Percentiles rank a stretch among this genome's conserved stretches.
Conservation (phyloP, 2,797 vertebrate species). For the Mallotus villosus region DNA sequence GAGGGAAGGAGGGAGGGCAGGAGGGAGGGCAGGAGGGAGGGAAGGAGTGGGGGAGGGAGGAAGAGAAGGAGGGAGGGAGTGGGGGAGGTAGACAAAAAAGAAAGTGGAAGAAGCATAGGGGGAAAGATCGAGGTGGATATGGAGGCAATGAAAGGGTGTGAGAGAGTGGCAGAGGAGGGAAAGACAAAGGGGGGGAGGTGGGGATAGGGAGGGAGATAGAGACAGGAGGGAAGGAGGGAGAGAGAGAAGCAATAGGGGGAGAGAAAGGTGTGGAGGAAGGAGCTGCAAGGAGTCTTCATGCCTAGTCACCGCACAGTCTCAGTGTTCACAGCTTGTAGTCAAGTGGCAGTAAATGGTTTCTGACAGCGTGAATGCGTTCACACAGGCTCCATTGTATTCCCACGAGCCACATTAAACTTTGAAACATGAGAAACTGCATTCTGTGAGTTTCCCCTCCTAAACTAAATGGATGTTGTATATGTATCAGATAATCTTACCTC, state of each 20-base stretch:
- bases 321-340: too few relatives aligned
- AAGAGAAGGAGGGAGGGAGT: not conserved
- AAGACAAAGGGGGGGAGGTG: not conserved
- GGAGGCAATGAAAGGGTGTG: not conserved
- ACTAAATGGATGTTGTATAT: too few relatives aligned
- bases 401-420: too few relatives aligned
- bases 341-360: too few relatives aligned
- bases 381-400: too few relatives aligned
- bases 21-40: too few relatives aligned
- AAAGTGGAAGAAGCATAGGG: not conserved
- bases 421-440: too few relatives aligned
- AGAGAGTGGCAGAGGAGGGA: not conserved
- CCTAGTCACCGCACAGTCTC: too few relatives aligned
- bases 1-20: not conserved
- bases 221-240: too few relatives aligned
- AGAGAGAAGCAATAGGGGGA: not conserved
- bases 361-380: too few relatives aligned
- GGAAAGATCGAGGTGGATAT: not conserved
- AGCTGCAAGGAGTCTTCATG: not conserved
- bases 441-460: too few relatives aligned
- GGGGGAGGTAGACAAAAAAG: not conserved
- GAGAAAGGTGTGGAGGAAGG: not conserved
- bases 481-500: too few relatives aligned
- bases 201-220: not conserved
- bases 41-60: not conserved